Base-by-base conservation (phyloP, 2,113 vertebrate genomes). In the Callithrix jacchus region DNA sequence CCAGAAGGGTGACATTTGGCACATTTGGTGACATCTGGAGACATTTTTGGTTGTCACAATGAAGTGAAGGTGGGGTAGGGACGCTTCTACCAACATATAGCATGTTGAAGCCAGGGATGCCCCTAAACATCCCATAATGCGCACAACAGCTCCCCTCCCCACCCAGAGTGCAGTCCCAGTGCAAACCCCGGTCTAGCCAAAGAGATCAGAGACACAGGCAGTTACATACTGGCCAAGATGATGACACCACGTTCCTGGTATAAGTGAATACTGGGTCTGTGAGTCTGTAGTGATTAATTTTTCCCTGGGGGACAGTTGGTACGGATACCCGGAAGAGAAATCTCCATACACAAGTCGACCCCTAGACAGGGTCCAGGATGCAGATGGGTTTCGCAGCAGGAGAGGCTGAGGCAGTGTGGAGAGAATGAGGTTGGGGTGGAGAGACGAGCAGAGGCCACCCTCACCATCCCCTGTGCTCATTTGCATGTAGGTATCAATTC, bases 401-500 rank as follows among this genome's bases (percentile, higher is more conserved):
- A 35, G 25, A 49, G 52, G n/a, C 40, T 18, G 1, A 23, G 68
- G 32, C 10, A 4, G 1, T 0, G 4, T 9, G 37, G 25, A 3
- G 27, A 16, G 27, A 68, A 9, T 25, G n/a, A 0, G 3, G 77
- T 2, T 3, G 13, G 23, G 18, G 45, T 0, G 3, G 17, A 27
- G 42, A 18, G 20, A 13, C 0, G 32, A 80, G n/a, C 76, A n/a
- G 37, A 27, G 0, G 6, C 54, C 4, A 10, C 14, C 47, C 88
- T 97, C 89, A 96, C 17, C 0, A 0, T 23, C 20, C 20, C 71
- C 70, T 94, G 0, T 45, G 91, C 32, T 98, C 64, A 81, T 86
- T 37, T 9, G 80, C 37, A 25, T 93, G 20, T 98, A 99, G 99
- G 99, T 97, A 98, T 99, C 91, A 99, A 99, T 88, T 98, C 97